These are phyloP conservation scores for Microctenopoma lineatum DNA, from an alignment of 2,797 vertebrate species.

Conservation along the genomic window DNA sequence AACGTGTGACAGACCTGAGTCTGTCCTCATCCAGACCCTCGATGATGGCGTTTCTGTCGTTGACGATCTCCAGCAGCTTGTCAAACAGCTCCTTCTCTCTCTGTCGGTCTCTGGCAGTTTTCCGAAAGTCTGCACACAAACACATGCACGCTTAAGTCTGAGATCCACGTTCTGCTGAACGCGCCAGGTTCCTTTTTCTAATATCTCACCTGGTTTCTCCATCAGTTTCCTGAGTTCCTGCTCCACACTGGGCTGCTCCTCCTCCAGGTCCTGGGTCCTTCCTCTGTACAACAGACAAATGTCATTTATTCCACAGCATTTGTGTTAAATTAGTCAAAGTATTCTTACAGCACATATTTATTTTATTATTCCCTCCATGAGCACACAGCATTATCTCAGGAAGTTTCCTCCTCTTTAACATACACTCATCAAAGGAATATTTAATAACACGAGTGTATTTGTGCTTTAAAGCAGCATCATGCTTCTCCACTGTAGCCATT, in stretches of 20 bases:
- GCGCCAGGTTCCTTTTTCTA: not conserved
- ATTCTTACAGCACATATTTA: too few species aligned
- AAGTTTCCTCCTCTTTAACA: not conserved
- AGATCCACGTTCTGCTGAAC: not conserved
- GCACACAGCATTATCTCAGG: too few species aligned
- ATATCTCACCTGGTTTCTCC: constrained; percentile 86
- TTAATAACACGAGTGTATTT: constrained; percentile 2
- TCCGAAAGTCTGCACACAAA: constrained; percentile 72
- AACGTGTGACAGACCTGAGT: constrained; percentile 84
- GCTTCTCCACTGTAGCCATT: constrained; percentile 29
- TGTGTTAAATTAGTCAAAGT: too few species aligned
- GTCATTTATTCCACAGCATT: too few species aligned
- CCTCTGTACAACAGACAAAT: constrained; percentile 72
- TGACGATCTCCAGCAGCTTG: constrained; percentile 88
- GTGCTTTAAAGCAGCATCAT: constrained; percentile 24
- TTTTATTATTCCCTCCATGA: too few species aligned
- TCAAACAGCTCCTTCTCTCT: constrained; percentile 87
- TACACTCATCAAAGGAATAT: not conserved
- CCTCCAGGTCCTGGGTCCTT: constrained; percentile 89
- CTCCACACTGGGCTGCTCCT: constrained; percentile 88
- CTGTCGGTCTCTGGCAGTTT: constrained; percentile 83
- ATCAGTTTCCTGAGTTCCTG: constrained; percentile 87
- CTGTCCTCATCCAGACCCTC: constrained; percentile 94
- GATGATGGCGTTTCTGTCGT: constrained; percentile 90
- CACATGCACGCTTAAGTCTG: not conserved